phyloP scores from a whole-genome alignment of 1,140 invertebrate genomes.

The Laodelphax striatellus region DNA sequence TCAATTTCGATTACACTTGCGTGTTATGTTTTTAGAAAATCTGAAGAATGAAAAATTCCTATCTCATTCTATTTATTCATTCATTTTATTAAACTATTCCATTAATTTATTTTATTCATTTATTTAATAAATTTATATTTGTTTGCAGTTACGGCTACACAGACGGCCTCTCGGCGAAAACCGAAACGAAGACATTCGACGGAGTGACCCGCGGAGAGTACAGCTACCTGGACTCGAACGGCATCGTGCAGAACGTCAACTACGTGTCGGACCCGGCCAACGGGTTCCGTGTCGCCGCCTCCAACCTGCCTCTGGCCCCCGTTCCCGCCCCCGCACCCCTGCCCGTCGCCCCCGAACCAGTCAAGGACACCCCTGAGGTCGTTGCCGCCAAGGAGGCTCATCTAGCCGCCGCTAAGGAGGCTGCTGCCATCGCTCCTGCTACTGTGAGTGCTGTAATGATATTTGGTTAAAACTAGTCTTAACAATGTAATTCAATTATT shows the following conservation, averaged over 20 bases:
- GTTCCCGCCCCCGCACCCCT: background rate
- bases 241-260: conserved; percentile 45
- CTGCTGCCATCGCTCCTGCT: background rate
- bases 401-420: background rate
- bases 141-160: conserved; percentile 45
- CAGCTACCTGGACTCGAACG: conserved; percentile 50
- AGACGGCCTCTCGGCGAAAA: conserved; percentile 47
- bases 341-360: background rate
- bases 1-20: no score
- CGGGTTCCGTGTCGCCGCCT: conserved; percentile 40
- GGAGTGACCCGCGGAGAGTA: conserved; percentile 52
- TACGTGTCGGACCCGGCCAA: conserved; percentile 45
- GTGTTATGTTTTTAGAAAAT: no score
- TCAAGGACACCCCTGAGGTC: background rate
- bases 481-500: no score
- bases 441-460: background rate
- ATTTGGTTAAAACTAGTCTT: no score
- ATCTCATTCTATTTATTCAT: no score
- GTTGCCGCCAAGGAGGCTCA: background rate
- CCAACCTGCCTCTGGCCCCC: conserved; percentile 34
- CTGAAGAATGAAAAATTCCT: no score
- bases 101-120: no score
- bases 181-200: conserved; percentile 45
- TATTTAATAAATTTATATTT: no score
- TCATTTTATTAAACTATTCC: no score